Evolutionary conservation across 2,888 invertebrate species (phyloP).

Genomic region (Pollenia angustigena): DNA sequence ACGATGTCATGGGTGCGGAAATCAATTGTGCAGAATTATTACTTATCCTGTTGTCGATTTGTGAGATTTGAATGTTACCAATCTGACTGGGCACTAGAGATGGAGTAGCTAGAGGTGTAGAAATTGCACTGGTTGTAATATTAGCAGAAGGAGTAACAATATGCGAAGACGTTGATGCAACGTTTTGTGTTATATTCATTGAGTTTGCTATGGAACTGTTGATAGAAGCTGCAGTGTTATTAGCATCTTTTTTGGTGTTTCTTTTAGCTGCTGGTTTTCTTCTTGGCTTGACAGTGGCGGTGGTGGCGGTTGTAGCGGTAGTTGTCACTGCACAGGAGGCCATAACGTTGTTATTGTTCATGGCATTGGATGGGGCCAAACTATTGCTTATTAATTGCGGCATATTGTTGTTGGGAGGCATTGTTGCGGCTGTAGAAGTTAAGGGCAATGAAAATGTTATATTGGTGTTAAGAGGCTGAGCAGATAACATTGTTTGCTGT

Average conservation of each 20-base stretch:
- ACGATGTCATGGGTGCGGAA: constrained; percentile 79
- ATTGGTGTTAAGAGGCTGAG: constrained; percentile 69
- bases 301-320: constrained; percentile 76
- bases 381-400: constrained; percentile 52
- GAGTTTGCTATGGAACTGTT: constrained; percentile 28
- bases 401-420: constrained; percentile 42
- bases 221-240: constrained; percentile 22
- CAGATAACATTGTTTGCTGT: constrained; percentile 65
- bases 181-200: constrained; percentile 36
- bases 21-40: constrained; percentile 78
- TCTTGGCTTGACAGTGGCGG: constrained; percentile 82
- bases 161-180: constrained; percentile 36
- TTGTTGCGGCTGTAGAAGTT: constrained; percentile 40
- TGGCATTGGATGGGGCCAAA: constrained; percentile 48
- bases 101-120: constrained; percentile 73
- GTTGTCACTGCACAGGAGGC: constrained; percentile 54
- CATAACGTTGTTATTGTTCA: constrained; percentile 70
- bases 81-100: constrained; percentile 84
- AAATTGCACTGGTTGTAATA: constrained; percentile 75
- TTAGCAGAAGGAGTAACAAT: constrained; percentile 72
- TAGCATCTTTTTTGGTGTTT: constrained; percentile 81
- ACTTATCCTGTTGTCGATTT: constrained; percentile 79
- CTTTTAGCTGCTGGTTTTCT: constrained; percentile 82
- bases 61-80: constrained; percentile 84
- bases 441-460: constrained; percentile 70